Base-by-base conservation (phyloP, 2,888 invertebrate genomes). In the Clistopyga incitator region DNA sequence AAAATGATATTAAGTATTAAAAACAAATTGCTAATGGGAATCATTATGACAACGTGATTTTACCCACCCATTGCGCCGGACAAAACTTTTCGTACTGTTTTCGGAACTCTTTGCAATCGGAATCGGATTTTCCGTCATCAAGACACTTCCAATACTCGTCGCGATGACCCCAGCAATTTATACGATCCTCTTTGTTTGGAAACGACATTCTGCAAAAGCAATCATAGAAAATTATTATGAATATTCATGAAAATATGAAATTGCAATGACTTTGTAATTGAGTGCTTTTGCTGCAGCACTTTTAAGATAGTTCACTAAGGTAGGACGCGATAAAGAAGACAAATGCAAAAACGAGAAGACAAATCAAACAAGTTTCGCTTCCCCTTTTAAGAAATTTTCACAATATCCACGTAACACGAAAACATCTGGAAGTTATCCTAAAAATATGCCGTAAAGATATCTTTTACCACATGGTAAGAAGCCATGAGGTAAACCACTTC, bases 141-240 rank as follows among this genome's bases (percentile, higher is more conserved):
- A 99, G 94, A 93, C 99, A 99, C 89, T 96, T 95, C 98, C 98
- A 99, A 93, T 97, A 98, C 76, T 95, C 94, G 94, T 99, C 98
- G 90, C 98, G 95, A 85, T 97, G 95, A 86, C 94, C 94, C 98
- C 98, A 98, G 94, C 99, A 99, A 90, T 95, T 94, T 91, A 96
- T 95, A 88, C 97, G 95, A 91, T 97, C 96, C 88, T 96, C 95
- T 95, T 96, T 98, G 89, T 95, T 95, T 82, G 97, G 97, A 93
- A 97, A 98, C 91, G 97, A 96, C 97, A 97, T 97, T 75, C 77
- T 75, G 75, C 67, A 80, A 79, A 42, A 64, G 4, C 38, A 77
- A 77, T 42, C 25, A 54, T 59, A 29, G 15, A 38, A 42, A 47
- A 25, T 54, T 34, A 20, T 65, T 18, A 67, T 15, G 15, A 45